Evolutionary conservation across 2,888 invertebrate genomes (phyloP).

Genomic region (Ophraella communa): DNA sequence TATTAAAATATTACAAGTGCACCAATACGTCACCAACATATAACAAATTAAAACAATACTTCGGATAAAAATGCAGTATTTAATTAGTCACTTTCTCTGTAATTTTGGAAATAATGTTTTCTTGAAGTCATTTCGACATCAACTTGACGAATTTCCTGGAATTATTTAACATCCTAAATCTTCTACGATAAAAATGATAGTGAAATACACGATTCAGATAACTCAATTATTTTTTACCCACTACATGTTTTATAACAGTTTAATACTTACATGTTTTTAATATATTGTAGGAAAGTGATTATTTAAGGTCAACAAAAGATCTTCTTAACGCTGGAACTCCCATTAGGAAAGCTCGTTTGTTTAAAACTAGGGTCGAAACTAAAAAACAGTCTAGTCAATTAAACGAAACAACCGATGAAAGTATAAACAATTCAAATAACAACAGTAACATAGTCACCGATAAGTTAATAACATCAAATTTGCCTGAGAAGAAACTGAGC

Average conservation of each 20-base stretch:
- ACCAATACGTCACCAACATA: too few relatives aligned
- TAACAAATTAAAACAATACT: too few relatives aligned
- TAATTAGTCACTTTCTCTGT: too few relatives aligned
- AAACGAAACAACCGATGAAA: slow-evolving; percentile 37
- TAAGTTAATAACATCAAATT: slow-evolving; percentile 53
- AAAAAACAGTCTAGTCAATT: slow-evolving; percentile 58
- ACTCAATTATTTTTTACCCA: not conserved
- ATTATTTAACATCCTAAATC: too few relatives aligned
- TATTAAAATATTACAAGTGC: too few relatives aligned
- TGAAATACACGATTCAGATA: not conserved
- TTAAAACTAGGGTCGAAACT: slow-evolving; percentile 78
- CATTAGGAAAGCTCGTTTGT: slow-evolving; percentile 69
- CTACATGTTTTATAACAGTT: not conserved
- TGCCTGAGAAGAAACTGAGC: slow-evolving; percentile 58
- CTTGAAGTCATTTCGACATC: too few relatives aligned
- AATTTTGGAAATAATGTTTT: too few relatives aligned
- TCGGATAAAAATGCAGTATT: too few relatives aligned
- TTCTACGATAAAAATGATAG: not conserved
- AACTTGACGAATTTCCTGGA: too few relatives aligned
- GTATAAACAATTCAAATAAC: slow-evolving; percentile 5
- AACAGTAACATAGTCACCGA: slow-evolving; percentile 52
- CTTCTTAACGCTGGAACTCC: slow-evolving; percentile 44
- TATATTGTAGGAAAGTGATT: slow-evolving; percentile 12
- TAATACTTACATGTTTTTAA: not conserved
- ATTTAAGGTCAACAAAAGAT: slow-evolving; percentile 24